A percentile compares a stretch with the other conserved stretches of the same genome.
These are phyloP conservation scores for Puntigrus tetrazona DNA, from an alignment of 2,113 vertebrate species.

Conservation along the genomic window DNA sequence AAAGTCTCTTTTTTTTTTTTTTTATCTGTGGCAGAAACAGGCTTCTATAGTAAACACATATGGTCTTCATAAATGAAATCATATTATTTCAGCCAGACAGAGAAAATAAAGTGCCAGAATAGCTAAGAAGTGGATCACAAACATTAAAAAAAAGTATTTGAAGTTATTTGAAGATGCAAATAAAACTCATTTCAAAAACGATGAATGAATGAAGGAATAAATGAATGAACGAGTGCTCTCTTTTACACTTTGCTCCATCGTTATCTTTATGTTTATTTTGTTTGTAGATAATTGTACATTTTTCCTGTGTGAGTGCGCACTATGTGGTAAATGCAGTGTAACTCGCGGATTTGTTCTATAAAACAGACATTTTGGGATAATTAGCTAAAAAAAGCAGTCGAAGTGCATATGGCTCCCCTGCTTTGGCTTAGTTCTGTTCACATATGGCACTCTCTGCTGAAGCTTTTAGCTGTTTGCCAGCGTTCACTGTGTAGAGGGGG, in stretches of 20 bases:
- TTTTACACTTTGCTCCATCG: background rate
- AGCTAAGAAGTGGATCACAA: background rate
- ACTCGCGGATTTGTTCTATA: slow-evolving; percentile 40
- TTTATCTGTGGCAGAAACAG: too few relatives aligned
- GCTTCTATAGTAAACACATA: background rate
- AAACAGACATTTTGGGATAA: slow-evolving; percentile 45
- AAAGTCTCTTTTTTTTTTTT: too few relatives aligned
- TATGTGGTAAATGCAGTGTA: slow-evolving; percentile 16
- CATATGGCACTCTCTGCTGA: slow-evolving; percentile 52
- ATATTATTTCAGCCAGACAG: background rate
- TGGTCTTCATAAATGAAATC: background rate
- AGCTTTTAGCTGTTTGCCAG: slow-evolving; percentile 52
- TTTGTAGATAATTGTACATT: slow-evolving; percentile 9
- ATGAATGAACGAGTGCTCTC: background rate
- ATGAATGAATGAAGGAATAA: background rate
- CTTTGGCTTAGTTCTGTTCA: slow-evolving; percentile 46
- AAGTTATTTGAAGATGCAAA: background rate
- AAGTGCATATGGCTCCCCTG: slow-evolving; percentile 42
- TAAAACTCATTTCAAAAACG: background rate
- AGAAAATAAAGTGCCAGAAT: background rate
- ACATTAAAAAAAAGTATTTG: background rate
- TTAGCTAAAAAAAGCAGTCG: slow-evolving; percentile 41
- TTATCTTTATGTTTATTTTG: background rate
- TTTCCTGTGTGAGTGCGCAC: background rate
- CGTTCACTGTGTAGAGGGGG: slow-evolving; percentile 24